phyloP scores from a whole-genome alignment of 2,888 invertebrate genomes.

The Sarcophaga rosellei region DNA sequence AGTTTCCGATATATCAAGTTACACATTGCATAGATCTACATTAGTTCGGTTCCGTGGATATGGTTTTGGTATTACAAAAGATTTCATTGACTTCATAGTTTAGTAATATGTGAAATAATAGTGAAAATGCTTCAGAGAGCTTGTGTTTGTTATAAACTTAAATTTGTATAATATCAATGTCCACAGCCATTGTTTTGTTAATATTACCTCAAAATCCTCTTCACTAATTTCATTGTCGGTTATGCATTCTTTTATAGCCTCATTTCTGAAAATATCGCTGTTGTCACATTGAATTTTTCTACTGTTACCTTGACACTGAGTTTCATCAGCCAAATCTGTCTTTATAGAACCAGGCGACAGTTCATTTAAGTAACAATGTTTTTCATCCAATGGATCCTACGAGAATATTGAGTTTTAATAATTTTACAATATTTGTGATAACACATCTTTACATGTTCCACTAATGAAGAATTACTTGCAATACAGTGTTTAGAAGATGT shows the following conservation, averaged over 20 bases:
- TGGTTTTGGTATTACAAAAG: no score
- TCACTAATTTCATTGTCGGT: not conserved
- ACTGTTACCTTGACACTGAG: not conserved
- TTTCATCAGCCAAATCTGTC: not conserved
- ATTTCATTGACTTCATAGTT: no score
- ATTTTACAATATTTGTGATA: not conserved
- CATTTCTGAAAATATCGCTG: not conserved
- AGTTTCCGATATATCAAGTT: no score
- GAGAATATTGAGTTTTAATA: not conserved
- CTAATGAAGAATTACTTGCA: not conserved
- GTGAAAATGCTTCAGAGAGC: no score
- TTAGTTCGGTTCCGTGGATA: no score
- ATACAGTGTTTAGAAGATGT: not conserved
- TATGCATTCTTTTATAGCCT: not conserved
- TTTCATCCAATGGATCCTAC: conserved; percentile 61
- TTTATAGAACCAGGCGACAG: conserved; percentile 1
- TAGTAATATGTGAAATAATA: no score
- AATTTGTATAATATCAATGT: no score
- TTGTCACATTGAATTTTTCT: not conserved
- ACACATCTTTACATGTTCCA: not conserved
- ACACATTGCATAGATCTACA: no score
- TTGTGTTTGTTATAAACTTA: no score
- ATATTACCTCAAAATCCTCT: conserved; percentile 43
- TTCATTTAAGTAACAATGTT: conserved; percentile 14
- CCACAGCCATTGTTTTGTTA: not conserved